Evolutionary conservation across 2,797 vertebrate species (phyloP).

Genomic region (Ctenochaetus hawaiiensis): DNA sequence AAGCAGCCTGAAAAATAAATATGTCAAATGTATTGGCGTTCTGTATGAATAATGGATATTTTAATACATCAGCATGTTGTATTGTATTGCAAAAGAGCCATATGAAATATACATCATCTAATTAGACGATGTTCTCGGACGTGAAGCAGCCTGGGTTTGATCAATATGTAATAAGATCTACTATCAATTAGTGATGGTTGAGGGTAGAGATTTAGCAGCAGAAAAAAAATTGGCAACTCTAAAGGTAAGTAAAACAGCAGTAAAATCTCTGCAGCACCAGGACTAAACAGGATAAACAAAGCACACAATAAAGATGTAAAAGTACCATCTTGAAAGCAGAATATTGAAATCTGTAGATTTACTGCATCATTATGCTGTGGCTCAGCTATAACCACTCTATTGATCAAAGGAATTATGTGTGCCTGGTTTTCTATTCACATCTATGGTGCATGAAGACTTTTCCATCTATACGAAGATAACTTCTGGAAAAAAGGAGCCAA

Average conservation of each 20-base stretch:
- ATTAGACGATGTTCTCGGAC: constrained; percentile 80
- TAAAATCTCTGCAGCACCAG: constrained; percentile 39
- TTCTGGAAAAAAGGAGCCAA: constrained; percentile 45
- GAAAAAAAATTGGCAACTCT: constrained; percentile 35
- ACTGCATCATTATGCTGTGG: constrained; percentile 56
- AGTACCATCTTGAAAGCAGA: constrained; percentile 57
- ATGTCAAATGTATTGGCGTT: constrained; percentile 79
- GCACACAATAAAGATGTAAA: constrained; percentile 63
- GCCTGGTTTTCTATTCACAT: constrained; percentile 46
- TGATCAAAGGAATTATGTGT: constrained; percentile 65
- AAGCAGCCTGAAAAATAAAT: constrained; percentile 77
- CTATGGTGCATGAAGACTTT: constrained; percentile 33
- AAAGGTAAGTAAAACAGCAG: constrained; percentile 68
- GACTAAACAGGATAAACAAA: constrained; percentile 51
- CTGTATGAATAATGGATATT: constrained; percentile 80
- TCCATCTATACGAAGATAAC: constrained; percentile 36
- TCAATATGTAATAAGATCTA: constrained; percentile 85
- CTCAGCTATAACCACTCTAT: constrained; percentile 63
- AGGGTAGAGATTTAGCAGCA: constrained; percentile 56
- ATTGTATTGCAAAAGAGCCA: constrained; percentile 78
- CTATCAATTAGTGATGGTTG: constrained; percentile 81
- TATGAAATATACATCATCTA: constrained; percentile 83
- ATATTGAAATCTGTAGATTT: constrained; percentile 70
- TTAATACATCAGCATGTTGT: constrained; percentile 77
- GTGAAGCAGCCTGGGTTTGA: constrained; percentile 74